Evolutionary conservation across 2,888 invertebrate species (phyloP).

Genomic region (Acrocyrtus sp.): DNA sequence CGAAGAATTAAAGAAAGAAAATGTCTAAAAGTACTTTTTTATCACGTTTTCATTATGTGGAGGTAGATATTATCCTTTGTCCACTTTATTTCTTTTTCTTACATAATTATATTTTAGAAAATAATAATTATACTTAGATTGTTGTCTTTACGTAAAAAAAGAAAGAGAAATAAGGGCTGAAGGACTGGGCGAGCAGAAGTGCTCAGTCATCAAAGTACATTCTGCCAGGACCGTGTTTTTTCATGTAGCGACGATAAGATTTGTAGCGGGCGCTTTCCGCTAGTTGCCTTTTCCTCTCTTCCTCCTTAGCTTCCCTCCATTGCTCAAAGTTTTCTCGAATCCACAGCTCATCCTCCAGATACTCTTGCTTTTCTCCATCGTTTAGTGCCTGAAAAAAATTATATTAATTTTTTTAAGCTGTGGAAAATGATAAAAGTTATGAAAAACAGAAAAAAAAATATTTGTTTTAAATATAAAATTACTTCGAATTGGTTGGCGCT

Average conservation of each 20-base stretch:
- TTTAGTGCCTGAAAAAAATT: slow-evolving; percentile 73
- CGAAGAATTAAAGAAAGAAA: no score
- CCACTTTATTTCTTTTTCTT: no score
- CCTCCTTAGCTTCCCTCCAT: slow-evolving; percentile 87
- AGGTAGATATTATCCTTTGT: no score
- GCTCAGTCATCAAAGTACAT: slow-evolving; percentile 94
- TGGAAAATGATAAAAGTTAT: not conserved
- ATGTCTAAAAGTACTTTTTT: no score
- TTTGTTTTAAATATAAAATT: not conserved
- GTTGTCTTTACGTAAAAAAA: no score
- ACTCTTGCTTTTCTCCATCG: slow-evolving; percentile 79
- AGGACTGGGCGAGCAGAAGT: no score
- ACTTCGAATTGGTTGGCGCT: slow-evolving; percentile 70
- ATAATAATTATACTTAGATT: no score
- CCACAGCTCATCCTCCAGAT: slow-evolving; percentile 82
- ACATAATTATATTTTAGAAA: no score
- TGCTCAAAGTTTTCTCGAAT: slow-evolving; percentile 78
- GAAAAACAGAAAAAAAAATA: not conserved
- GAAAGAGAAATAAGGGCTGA: no score
- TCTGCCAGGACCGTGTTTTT: slow-evolving; percentile 87
- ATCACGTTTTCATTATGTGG: no score
- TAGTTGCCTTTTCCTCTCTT: slow-evolving; percentile 83
- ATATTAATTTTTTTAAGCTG: slow-evolving; percentile 1
- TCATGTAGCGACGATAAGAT: slow-evolving; percentile 88
- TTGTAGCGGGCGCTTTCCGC: slow-evolving; percentile 90